phyloP scores from a whole-genome alignment of 2,888 invertebrate genomes.

The Nephrocerus scutellatus region DNA sequence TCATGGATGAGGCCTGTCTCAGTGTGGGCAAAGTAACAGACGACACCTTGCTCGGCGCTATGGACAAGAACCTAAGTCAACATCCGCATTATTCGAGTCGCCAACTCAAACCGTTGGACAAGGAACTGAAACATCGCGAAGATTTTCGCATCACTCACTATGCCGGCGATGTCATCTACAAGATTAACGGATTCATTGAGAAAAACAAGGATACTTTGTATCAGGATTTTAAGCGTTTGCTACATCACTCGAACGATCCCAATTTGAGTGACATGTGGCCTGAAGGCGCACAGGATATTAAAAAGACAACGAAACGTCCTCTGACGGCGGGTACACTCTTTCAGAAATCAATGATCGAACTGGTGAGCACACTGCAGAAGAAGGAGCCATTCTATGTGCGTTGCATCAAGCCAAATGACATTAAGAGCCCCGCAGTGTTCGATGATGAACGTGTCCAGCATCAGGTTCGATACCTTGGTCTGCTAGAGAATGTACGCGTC shows the following conservation, averaged over 20 bases:
- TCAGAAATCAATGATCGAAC: slow-evolving; percentile 87
- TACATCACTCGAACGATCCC: slow-evolving; percentile 73
- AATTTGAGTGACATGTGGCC: slow-evolving; percentile 90
- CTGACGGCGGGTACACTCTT: slow-evolving; percentile 90
- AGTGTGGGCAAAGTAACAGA: slow-evolving; percentile 88
- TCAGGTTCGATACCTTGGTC: slow-evolving; percentile 67
- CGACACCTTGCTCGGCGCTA: slow-evolving; percentile 79
- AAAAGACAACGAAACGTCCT: slow-evolving; percentile 89
- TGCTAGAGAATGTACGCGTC: slow-evolving; percentile 92
- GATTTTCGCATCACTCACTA: slow-evolving; percentile 87
- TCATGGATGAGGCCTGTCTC: slow-evolving; percentile 95
- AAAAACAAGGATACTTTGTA: slow-evolving; percentile 96
- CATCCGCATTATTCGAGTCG: slow-evolving; percentile 90
- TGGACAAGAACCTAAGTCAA: slow-evolving; percentile 78
- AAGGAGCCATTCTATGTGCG: slow-evolving; percentile 97
- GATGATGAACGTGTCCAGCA: slow-evolving; percentile 65
- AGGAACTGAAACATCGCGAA: slow-evolving; percentile 67
- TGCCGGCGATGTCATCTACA: slow-evolving; percentile 94
- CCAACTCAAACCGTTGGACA: slow-evolving; percentile 74
- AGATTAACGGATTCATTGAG: slow-evolving; percentile 85
- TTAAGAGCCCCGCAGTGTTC: slow-evolving; percentile 79
- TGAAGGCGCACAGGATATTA: slow-evolving; percentile 86
- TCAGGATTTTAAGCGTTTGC: slow-evolving; percentile 91
- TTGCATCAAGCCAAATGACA: slow-evolving; percentile 94
- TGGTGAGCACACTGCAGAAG: slow-evolving; percentile 78